phyloP scores from a whole-genome alignment of 1,140 invertebrate genomes.

The Triops longicaudatus region DNA sequence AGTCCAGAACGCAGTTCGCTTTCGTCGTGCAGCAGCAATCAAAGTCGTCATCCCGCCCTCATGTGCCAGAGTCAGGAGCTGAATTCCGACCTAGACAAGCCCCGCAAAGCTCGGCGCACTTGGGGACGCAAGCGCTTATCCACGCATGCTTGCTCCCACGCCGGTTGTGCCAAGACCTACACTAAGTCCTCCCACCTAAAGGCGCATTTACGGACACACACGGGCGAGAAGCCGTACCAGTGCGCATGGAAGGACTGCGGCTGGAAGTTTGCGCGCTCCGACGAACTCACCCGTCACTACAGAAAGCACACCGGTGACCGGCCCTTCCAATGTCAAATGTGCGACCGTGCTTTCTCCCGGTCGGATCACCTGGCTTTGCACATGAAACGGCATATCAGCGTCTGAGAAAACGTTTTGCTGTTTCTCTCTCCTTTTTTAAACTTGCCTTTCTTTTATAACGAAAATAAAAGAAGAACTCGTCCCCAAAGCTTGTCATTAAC shows the following conservation, averaged over 20 bases:
- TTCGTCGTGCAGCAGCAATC: conserved; percentile 28
- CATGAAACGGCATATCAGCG: conserved; percentile 50
- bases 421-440: background rate
- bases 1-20: conserved; percentile 18
- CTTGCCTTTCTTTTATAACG: too few relatives aligned
- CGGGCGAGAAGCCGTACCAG: conserved; percentile 64
- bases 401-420: conserved; percentile 30
- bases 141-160: conserved; percentile 51
- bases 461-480: background rate
- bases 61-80: conserved; percentile 28
- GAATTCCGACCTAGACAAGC: conserved; percentile 16
- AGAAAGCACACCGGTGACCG: conserved; percentile 51
- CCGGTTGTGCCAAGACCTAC: conserved; percentile 56
- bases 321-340: conserved; percentile 49
- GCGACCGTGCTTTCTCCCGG: conserved; percentile 52
- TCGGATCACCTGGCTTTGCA: conserved; percentile 56
- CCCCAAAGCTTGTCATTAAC: conserved; percentile 7
- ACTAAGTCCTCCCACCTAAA: conserved; percentile 61
- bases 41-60: conserved; percentile 34
- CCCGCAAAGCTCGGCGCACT: conserved; percentile 36
- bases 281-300: conserved; percentile 55
- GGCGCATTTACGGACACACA: conserved; percentile 55
- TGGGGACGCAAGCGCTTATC: conserved; percentile 49
- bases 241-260: conserved; percentile 65
- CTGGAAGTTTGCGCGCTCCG: conserved; percentile 60